These are phyloP conservation scores for Electrophaes corylata DNA, from an alignment of 2,888 invertebrate species.

Conservation along the genomic window DNA sequence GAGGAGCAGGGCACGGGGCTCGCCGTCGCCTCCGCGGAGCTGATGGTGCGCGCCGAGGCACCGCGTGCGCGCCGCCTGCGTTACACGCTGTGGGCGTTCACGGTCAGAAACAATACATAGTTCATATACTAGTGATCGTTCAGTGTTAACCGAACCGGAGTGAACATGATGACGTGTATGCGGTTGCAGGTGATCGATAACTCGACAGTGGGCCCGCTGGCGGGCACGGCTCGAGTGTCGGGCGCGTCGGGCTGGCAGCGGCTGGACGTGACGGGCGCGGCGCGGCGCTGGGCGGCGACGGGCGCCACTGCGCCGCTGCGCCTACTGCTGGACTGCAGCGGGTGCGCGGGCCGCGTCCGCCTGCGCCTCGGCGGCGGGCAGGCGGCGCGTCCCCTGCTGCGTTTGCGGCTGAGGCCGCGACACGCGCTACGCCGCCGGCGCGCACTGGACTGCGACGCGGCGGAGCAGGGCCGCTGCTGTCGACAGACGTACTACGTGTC, in stretches of 20 bases:
- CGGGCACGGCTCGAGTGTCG: constrained; percentile 57
- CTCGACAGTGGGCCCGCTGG: constrained; percentile 81
- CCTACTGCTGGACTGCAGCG: constrained; percentile 93
- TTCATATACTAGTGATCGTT: no score
- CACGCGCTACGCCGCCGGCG: constrained; percentile 90
- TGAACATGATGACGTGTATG: neutral
- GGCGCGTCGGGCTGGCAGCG: constrained; percentile 89
- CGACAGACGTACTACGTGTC: constrained; percentile 96
- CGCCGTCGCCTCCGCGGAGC: constrained; percentile 90
- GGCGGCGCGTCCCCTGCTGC: constrained; percentile 92
- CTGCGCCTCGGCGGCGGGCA: constrained; percentile 84
- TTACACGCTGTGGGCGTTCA: constrained; percentile 90
- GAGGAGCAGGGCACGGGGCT: constrained; percentile 84
- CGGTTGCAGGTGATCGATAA: constrained; percentile 78
- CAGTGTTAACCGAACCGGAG: neutral
- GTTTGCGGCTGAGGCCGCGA: constrained; percentile 90
- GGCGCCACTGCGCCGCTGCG: constrained; percentile 85
- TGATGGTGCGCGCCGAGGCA: constrained; percentile 87
- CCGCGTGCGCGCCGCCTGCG: constrained; percentile 65
- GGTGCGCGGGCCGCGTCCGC: constrained; percentile 90
- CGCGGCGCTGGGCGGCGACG: constrained; percentile 87
- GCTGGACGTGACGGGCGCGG: constrained; percentile 91
- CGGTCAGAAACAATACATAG: constrained; percentile 51
- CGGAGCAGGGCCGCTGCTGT: constrained; percentile 86
- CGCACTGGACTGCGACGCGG: constrained; percentile 92